Percentiles rank a stretch among this genome's conserved stretches.
phyloP scores from a whole-genome alignment of 92 coral and sea anemone species.

The Paramuricea clavata region DNA sequence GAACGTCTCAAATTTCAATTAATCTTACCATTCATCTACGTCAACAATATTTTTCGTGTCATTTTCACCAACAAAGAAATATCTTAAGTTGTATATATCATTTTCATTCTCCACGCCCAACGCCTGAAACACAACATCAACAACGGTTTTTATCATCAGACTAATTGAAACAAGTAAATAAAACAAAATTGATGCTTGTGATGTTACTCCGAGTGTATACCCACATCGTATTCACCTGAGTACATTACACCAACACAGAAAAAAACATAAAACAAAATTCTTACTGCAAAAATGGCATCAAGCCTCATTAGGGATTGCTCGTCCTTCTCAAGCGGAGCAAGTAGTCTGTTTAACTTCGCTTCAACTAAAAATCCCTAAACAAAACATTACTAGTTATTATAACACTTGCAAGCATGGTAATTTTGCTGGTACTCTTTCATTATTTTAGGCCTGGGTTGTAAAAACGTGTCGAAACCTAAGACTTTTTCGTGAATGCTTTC shows the following conservation, averaged over 20 bases:
- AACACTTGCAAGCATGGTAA: no score
- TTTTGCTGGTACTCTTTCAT: no score
- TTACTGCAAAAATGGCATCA: conserved; percentile 98
- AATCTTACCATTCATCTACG: not conserved
- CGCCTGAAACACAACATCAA: conserved; percentile 65
- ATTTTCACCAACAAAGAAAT: conserved; percentile 62
- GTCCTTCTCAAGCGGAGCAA: conserved; percentile 96
- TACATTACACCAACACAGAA: no score
- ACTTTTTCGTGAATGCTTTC: no score
- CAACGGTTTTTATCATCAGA: no score
- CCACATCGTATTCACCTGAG: no score
- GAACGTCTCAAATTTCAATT: not conserved
- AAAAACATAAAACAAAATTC: no score
- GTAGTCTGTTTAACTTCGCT: conserved; percentile 88
- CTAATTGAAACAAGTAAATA: no score
- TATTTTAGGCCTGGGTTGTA: no score
- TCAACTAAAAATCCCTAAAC: conserved; percentile 95
- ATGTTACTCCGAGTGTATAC: no score
- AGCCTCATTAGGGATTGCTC: conserved; percentile 95
- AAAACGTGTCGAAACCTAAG: no score
- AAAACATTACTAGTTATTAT: not conserved
- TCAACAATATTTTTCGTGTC: conserved; percentile 21
- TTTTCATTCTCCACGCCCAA: conserved; percentile 96
- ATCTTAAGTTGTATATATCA: conserved; percentile 85
- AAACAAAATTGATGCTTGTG: no score